phyloP scores from a whole-genome alignment of 2,888 invertebrate genomes.

The Drosophila engyochracea region DNA sequence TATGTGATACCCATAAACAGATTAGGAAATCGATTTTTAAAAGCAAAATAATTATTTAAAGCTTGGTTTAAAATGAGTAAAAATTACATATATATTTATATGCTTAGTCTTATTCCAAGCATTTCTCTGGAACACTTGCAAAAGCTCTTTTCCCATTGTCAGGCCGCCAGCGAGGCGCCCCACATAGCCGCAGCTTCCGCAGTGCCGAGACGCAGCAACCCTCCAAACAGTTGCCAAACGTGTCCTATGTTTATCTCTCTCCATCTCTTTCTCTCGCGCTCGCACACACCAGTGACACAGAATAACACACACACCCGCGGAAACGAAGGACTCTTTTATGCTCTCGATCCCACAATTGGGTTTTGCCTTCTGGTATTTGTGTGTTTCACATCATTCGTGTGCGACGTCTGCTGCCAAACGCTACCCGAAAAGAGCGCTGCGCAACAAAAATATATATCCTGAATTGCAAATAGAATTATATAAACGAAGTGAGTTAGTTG shows the following conservation, averaged over 20 bases:
- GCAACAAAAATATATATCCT: not conserved
- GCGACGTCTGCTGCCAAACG: constrained; percentile 50
- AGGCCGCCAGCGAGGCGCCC: constrained; percentile 62
- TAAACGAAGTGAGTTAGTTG: constrained; percentile 20
- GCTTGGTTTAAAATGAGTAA: not conserved
- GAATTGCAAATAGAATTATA: constrained; percentile 8
- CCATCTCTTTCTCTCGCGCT: constrained; percentile 16
- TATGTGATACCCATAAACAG: not conserved
- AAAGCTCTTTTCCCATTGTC: constrained; percentile 19
- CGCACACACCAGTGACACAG: constrained; percentile 8
- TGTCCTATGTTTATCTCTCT: constrained; percentile 23
- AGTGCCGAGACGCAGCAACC: constrained; percentile 28
- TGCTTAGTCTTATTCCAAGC: not conserved
- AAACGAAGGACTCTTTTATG: constrained; percentile 37
- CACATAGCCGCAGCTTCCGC: constrained; percentile 8
- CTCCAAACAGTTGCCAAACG: constrained; percentile 45
- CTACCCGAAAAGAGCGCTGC: constrained; percentile 27
- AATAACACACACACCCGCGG: not conserved
- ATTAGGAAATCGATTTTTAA: not conserved
- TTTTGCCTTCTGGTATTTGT: constrained; percentile 28
- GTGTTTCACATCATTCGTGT: constrained; percentile 57
- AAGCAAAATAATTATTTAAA: not conserved
- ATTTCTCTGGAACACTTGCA: not conserved
- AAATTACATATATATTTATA: not conserved
- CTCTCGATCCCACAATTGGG: constrained; percentile 57